A percentile compares a stretch with the other conserved stretches of the same genome.
Conservation (phyloP, 2,888 invertebrate species). For the Heliconius ismenius region DNA sequence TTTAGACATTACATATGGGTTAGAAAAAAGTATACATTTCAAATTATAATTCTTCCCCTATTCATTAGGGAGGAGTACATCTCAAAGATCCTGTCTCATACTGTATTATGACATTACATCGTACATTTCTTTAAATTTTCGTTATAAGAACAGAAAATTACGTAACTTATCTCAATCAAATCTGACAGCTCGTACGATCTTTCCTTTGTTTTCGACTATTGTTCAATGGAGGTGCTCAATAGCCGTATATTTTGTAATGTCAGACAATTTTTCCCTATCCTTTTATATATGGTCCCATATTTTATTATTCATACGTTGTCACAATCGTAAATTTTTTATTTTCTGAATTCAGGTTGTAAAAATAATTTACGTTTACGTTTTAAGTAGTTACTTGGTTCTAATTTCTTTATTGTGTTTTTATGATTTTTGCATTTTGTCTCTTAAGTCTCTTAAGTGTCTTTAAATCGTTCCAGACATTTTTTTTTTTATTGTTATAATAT, state of each 20-base stretch:
- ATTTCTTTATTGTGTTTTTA: too few species aligned
- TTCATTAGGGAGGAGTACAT: not conserved
- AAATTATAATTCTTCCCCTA: not conserved
- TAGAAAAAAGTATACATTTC: not conserved
- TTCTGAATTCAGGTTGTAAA: conserved; percentile 6
- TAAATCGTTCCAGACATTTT: too few species aligned
- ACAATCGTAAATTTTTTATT: conserved; percentile 14
- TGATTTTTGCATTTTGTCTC: too few species aligned
- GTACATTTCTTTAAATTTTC: conserved; percentile 20
- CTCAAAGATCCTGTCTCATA: not conserved
- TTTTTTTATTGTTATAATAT: too few species aligned
- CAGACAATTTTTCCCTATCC: conserved; percentile 29
- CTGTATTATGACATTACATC: conserved; percentile 3
- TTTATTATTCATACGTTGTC: conserved; percentile 12
- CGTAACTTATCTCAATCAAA: conserved; percentile 45
- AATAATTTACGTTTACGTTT: not conserved
- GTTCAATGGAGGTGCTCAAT: conserved; percentile 33
- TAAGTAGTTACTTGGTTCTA: too few species aligned
- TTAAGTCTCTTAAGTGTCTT: too few species aligned
- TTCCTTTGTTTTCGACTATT: conserved; percentile 43
- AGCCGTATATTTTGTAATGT: conserved; percentile 36
- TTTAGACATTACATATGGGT: not conserved
- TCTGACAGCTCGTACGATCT: conserved; percentile 44
- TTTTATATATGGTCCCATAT: conserved; percentile 19
- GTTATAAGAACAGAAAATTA: conserved; percentile 41